phyloP scores from a whole-genome alignment of 2,113 vertebrate species.

The Chascanopsetta lugubris region DNA sequence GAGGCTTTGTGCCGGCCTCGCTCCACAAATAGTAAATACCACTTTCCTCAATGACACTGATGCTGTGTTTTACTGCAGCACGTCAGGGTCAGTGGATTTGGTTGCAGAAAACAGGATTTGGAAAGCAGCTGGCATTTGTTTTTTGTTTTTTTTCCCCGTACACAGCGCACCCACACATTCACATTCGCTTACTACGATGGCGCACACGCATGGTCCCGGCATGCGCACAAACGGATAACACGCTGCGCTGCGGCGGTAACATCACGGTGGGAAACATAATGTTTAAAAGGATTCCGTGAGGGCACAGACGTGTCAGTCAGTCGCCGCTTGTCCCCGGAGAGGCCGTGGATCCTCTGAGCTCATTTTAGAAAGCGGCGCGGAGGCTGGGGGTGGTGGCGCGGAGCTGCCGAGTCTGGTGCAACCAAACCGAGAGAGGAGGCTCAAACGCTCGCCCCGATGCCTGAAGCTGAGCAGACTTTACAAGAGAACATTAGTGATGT shows the following conservation, averaged over 20 bases:
- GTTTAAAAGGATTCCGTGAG: constrained; percentile 10
- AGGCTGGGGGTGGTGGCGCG: constrained; percentile 14
- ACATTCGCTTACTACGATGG: not conserved
- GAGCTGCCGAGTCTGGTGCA: constrained; percentile 29
- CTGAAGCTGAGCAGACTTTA: constrained; percentile 39
- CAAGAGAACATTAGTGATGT: constrained; percentile 20
- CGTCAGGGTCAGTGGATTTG: constrained; percentile 48
- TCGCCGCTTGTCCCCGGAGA: constrained; percentile 28
- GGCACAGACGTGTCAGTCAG: constrained; percentile 12
- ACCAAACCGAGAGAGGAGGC: constrained; percentile 1
- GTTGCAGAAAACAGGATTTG: constrained; percentile 58
- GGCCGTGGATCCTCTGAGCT: constrained; percentile 43
- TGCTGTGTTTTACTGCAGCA: constrained; percentile 36
- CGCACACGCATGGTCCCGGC: constrained; percentile 2
- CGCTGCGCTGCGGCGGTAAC: not conserved
- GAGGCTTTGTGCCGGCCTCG: constrained; percentile 30
- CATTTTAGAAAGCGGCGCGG: constrained; percentile 49
- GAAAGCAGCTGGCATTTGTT: constrained; percentile 41
- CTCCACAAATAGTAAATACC: constrained; percentile 42
- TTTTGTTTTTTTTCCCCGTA: too few relatives aligned
- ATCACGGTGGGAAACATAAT: not conserved
- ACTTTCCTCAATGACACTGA: constrained; percentile 44
- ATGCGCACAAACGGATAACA: not conserved
- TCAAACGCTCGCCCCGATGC: constrained; percentile 7
- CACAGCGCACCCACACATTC: constrained; percentile 15